Percentiles rank a stretch among this genome's conserved stretches.
Evolutionary conservation across 2,797 vertebrate species (phyloP).

Genomic region (Macrochelys suwanniensis): DNA sequence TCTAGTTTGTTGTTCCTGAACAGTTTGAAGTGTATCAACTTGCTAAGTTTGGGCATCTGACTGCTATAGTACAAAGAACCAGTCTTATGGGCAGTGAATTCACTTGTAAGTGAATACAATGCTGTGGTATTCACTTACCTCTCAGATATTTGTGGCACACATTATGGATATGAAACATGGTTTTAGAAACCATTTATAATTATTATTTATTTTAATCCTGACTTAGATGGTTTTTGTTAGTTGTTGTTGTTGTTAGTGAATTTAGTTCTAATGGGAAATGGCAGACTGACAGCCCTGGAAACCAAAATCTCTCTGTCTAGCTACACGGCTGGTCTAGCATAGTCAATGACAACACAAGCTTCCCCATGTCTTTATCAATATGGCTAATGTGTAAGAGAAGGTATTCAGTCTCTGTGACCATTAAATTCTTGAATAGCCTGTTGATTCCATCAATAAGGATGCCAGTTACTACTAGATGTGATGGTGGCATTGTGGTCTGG

Average conservation of each 20-base stretch:
- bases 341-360: constrained; percentile 60
- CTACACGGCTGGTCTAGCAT: background rate
- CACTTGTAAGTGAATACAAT: constrained; percentile 32
- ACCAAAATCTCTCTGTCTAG: constrained; percentile 58
- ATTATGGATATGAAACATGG: background rate
- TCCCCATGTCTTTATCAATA: constrained; percentile 56
- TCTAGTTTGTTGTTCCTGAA: constrained; percentile 29
- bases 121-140: background rate
- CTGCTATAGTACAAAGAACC: background rate
- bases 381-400: constrained; percentile 48
- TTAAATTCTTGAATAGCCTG: constrained; percentile 42
- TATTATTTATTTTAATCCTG: background rate
- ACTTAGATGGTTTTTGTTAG: background rate
- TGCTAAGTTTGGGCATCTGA: constrained; percentile 16
- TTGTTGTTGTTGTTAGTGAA: background rate
- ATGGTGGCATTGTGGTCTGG: constrained; percentile 58
- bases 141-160: constrained; percentile 1
- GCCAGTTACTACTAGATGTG: constrained; percentile 48
- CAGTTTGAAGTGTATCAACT: constrained; percentile 21
- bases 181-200: background rate
- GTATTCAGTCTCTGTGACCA: constrained; percentile 42
- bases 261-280: constrained; percentile 26
- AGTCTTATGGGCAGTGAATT: no score
- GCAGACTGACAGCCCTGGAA: constrained; percentile 51
- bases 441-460: constrained; percentile 69